Evolutionary conservation across 2,888 invertebrate species (phyloP), one percentile per base, ranked within the genome.

Genomic region (Lathronympha strigana): DNA sequence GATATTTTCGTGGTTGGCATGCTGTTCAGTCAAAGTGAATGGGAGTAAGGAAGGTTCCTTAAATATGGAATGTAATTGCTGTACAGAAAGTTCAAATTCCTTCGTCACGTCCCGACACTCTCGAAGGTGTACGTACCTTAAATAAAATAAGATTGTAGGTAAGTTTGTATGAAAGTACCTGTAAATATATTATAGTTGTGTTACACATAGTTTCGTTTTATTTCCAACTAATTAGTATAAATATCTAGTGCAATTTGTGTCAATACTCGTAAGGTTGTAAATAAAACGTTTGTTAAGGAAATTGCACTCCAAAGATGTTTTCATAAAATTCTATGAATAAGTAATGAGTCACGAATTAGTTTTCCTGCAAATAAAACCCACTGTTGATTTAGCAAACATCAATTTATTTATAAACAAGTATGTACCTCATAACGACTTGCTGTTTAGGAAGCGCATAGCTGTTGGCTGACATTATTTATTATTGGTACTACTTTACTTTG

Each of bases 371-470:
- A 23, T 54, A 25, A 54, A 23, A 54, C 54, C 9, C 23, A 25
- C 2, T 40, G 23, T 8, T 38, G n/a, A 40, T 40, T 54, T 25
- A 54, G 54, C n/a, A 40, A 54, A 40, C 54, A 54, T 23, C 2
- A 2, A 40, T 54, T 54, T 40, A 54, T 54, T 54, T 40, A 40
- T 50, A 25, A 50, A 11, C 70, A 70, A 71, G 69, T 72, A 73
- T 68, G 70, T 51, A 2, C 11, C 17, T 17, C 15, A 40, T 19
- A 19, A 40, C 13, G 15, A 17, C 8, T 17, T 40, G 13, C n/a
- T n/a, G n/a, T n/a, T n/a, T n/a, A n/a, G n/a, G n/a, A n/a, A n/a
- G n/a, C n/a, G n/a, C n/a, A n/a, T n/a, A n/a, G n/a, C n/a, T n/a
- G n/a, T n/a, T n/a, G n/a, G n/a, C n/a, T n/a, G n/a, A n/a, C n/a